These are phyloP conservation scores for Sicus ferrugineus DNA, from an alignment of 2,888 invertebrate species.

Conservation along the genomic window DNA sequence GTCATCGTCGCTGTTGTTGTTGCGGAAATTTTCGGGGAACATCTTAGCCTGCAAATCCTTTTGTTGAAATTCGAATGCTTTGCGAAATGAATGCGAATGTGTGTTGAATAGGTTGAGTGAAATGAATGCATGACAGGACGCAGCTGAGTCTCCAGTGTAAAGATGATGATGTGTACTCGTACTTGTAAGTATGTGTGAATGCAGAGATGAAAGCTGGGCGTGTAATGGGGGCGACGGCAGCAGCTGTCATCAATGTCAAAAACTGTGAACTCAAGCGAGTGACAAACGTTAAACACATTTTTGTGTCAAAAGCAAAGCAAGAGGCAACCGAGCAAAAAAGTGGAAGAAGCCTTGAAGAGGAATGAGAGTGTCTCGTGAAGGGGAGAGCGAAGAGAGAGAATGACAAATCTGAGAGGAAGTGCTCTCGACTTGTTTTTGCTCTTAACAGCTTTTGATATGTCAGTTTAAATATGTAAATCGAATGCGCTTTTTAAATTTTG, in stretches of 20 bases:
- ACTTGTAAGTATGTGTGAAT: too few species aligned
- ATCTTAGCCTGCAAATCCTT: slow-evolving; percentile 30
- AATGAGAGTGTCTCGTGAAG: not conserved
- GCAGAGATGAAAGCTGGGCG: not conserved
- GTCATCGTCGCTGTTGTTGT: slow-evolving; percentile 1
- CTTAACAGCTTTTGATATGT: not conserved
- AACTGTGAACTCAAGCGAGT: slow-evolving; percentile 52
- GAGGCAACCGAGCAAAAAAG: not conserved
- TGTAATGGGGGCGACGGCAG: not conserved
- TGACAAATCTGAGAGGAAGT: not conserved
- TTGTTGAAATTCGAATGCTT: slow-evolving; percentile 12
- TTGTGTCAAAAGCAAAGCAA: slow-evolving; percentile 16
- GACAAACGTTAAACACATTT: slow-evolving; percentile 62
- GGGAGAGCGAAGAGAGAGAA: not conserved
- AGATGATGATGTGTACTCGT: not conserved
- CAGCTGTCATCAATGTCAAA: slow-evolving; percentile 31
- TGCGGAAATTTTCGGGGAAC: slow-evolving; percentile 1
- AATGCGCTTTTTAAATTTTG: not conserved
- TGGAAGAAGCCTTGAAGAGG: not conserved
- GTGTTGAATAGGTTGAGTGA: slow-evolving; percentile 10
- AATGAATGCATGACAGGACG: slow-evolving; percentile 10
- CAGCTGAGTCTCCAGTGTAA: slow-evolving; percentile 19
- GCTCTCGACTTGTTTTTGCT: not conserved
- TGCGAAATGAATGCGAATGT: not conserved
- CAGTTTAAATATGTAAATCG: not conserved